A percentile compares a stretch with the other conserved stretches of the same genome.
Evolutionary conservation across 2,113 vertebrate genomes (phyloP).

Genomic region (Sciurus niger): DNA sequence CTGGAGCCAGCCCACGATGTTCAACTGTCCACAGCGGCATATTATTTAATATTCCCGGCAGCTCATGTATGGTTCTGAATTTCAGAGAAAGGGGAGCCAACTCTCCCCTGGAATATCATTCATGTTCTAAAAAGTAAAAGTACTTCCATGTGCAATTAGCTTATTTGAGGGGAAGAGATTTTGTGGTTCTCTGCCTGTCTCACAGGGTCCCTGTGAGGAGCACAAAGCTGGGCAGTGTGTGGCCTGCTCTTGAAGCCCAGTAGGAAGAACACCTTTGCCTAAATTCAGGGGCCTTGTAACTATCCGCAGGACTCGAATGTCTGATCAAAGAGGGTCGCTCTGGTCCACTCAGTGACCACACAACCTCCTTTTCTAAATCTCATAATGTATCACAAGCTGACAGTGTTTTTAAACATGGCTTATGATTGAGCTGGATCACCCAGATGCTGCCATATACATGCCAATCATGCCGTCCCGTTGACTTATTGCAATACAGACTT

Average conservation of each 20-base stretch:
- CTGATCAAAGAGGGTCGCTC: conserved; percentile 10
- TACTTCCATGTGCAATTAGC: conserved; percentile 23
- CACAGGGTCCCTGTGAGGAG: background rate
- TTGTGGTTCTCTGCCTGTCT: background rate
- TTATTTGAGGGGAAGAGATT: conserved; percentile 31
- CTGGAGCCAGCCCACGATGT: background rate
- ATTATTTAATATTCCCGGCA: background rate
- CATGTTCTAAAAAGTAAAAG: conserved; percentile 69
- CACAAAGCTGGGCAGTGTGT: background rate
- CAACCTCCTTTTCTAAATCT: background rate
- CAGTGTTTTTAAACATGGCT: background rate
- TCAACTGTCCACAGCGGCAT: background rate
- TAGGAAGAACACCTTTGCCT: background rate
- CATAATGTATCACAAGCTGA: background rate
- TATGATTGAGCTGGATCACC: background rate
- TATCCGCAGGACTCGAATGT: background rate
- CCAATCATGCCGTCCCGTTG: background rate
- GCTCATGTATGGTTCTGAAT: conserved; percentile 15
- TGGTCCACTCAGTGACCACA: background rate
- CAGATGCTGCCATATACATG: rapidly evolving
- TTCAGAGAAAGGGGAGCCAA: conserved; percentile 66
- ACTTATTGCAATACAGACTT: background rate
- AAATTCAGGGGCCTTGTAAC: background rate
- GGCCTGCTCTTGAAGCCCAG: background rate
- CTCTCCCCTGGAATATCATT: conserved; percentile 68